phyloP scores from a whole-genome alignment of 2,113 vertebrate genomes.

The Dicerorhinus sumatrensis region DNA sequence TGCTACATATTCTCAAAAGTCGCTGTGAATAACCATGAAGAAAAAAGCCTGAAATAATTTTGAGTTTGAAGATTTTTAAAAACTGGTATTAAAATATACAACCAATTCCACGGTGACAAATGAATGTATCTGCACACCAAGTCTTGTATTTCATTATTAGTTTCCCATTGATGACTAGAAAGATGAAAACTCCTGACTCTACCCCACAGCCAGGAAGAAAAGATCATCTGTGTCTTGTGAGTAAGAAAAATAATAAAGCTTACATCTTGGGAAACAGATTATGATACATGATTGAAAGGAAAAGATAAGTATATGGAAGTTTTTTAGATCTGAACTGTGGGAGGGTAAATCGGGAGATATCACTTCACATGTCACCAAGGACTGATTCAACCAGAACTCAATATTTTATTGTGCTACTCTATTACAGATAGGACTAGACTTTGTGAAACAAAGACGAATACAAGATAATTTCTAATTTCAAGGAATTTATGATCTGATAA shows the following conservation, averaged over 20 bases:
- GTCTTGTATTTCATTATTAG: neutral
- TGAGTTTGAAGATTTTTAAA: neutral
- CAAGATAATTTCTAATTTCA: neutral
- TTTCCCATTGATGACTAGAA: neutral
- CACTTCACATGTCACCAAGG: neutral
- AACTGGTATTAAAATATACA: conserved; percentile 32
- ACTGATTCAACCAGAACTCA: neutral
- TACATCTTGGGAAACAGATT: neutral
- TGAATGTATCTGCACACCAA: neutral
- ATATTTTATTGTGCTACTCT: neutral
- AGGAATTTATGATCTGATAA: neutral
- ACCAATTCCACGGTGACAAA: neutral
- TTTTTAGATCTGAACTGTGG: neutral
- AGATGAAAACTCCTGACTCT: neutral
- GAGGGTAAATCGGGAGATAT: neutral
- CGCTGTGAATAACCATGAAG: neutral
- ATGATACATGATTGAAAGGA: neutral
- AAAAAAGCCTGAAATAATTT: neutral
- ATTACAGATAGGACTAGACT: neutral
- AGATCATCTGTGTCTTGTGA: neutral
- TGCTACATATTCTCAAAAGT: neutral
- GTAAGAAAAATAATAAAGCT: neutral
- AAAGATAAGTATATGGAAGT: neutral
- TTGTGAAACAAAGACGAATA: neutral
- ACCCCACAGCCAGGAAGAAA: neutral